Evolutionary conservation across 2,888 invertebrate genomes (phyloP).

Genomic region (Strigamia transsilvanica): DNA sequence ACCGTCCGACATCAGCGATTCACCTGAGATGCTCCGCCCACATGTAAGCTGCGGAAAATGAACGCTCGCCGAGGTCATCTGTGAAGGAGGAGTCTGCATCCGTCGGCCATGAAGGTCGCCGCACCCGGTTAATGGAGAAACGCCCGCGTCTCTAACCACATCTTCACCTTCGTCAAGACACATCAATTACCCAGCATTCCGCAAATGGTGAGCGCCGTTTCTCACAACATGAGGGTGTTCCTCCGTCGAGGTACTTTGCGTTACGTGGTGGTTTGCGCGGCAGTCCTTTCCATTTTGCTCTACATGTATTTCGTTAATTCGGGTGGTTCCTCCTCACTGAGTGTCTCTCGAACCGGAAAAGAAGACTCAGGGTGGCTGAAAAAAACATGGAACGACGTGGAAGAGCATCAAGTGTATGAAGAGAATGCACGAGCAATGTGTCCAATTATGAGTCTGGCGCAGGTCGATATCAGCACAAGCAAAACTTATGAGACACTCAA

Average conservation of each 20-base stretch:
- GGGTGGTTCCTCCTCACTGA: constrained; percentile 50
- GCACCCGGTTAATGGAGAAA: constrained; percentile 49
- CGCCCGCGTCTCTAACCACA: constrained; percentile 42
- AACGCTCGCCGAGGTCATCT: constrained; percentile 28
- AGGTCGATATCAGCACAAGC: constrained; percentile 60
- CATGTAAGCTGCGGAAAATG: constrained; percentile 1
- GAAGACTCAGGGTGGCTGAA: constrained; percentile 18
- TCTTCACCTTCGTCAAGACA: constrained; percentile 39
- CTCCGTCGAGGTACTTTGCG: constrained; percentile 55
- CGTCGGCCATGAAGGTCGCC: constrained; percentile 47
- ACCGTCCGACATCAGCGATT: background rate
- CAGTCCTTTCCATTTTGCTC: constrained; percentile 53
- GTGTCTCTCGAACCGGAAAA: constrained; percentile 24
- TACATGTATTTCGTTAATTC: constrained; percentile 56
- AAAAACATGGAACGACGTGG: constrained; percentile 35
- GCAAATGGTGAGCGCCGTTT: constrained; percentile 14
- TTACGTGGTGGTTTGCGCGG: constrained; percentile 53
- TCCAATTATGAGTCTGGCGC: constrained; percentile 52
- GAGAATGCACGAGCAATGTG: constrained; percentile 39
- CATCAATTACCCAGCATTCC: constrained; percentile 40
- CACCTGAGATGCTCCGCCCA: constrained; percentile 12
- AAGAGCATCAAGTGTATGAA: constrained; percentile 26
- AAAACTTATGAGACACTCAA: constrained; percentile 60
- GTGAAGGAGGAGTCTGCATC: constrained; percentile 47
- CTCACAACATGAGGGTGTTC: constrained; percentile 46